A percentile compares a stretch with the other conserved stretches of the same genome.
These are phyloP conservation scores for Styela clava DNA, from an alignment of 23 tunicate species.

Conservation along the genomic window DNA sequence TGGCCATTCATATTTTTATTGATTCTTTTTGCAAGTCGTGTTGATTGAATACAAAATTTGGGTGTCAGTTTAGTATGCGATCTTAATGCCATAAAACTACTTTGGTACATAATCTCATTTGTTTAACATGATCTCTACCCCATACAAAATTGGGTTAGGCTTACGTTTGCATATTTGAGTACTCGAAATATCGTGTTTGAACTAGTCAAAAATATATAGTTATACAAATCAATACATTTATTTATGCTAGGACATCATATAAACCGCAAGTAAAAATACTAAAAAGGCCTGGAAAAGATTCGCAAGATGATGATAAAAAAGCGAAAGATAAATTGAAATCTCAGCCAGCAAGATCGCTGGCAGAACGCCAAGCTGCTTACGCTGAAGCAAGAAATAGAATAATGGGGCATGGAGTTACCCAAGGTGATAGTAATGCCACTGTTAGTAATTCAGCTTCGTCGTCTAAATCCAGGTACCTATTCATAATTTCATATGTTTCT, in stretches of 20 bases:
- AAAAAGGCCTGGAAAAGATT: conserved; percentile 57
- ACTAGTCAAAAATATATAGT: background rate
- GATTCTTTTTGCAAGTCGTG: too few relatives aligned
- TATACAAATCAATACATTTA: background rate
- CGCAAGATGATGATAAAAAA: conserved; percentile 10
- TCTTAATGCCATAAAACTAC: too few relatives aligned
- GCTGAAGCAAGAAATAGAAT: conserved; percentile 95
- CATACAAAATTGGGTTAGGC: too few relatives aligned
- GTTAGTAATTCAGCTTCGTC: background rate
- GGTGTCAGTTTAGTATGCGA: too few relatives aligned
- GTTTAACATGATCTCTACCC: too few relatives aligned
- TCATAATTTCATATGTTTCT: background rate
- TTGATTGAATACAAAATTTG: too few relatives aligned
- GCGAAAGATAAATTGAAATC: conserved; percentile 43
- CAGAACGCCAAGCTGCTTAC: conserved; percentile 92
- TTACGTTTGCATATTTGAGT: background rate
- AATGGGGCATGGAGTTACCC: conserved; percentile 49
- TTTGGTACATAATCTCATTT: too few relatives aligned
- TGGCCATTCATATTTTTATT: too few relatives aligned
- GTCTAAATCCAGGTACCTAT: conserved; percentile 17
- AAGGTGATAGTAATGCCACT: background rate
- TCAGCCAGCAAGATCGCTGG: conserved; percentile 65
- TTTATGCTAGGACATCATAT: conserved; percentile 56
- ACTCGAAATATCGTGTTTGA: background rate
- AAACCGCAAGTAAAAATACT: conserved; percentile 76